phyloP scores from a whole-genome alignment of 2,888 invertebrate species.

The Pristionchus mayeri region DNA sequence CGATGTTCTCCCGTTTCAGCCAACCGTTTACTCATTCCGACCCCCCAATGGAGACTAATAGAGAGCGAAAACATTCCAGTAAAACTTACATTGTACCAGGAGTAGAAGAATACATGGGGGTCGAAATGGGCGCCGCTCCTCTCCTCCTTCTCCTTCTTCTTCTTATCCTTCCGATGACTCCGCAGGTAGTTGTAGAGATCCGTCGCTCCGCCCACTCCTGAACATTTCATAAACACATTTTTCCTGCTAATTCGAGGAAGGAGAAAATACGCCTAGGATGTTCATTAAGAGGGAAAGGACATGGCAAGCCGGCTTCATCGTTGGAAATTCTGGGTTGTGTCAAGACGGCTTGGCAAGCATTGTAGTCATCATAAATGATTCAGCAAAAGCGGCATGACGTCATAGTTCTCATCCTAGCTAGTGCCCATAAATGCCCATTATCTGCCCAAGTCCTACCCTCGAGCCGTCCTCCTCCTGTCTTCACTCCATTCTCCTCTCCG shows the following conservation, averaged over 20 bases:
- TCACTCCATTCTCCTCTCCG: not conserved
- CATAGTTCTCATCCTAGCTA: too few relatives aligned
- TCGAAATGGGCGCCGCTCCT: not conserved
- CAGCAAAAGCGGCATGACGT: too few relatives aligned
- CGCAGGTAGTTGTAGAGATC: conserved; percentile 27
- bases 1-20: not conserved
- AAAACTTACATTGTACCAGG: conserved; percentile 43
- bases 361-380: too few relatives aligned
- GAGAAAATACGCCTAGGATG: too few relatives aligned
- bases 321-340: too few relatives aligned
- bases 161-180: conserved; percentile 27
- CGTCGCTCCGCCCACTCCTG: conserved; percentile 1
- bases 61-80: not conserved
- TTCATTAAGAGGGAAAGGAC: too few relatives aligned
- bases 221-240: too few relatives aligned
- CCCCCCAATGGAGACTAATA: not conserved
- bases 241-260: too few relatives aligned
- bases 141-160: conserved; percentile 43
- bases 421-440: too few relatives aligned
- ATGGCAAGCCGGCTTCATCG: too few relatives aligned
- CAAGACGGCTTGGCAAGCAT: too few relatives aligned
- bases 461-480: not conserved
- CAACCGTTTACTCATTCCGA: not conserved
- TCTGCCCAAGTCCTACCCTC: too few relatives aligned
- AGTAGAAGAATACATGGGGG: conserved; percentile 47